Conservation (phyloP, 2,888 invertebrate species). For the Pycnomerus fuliginosus region DNA sequence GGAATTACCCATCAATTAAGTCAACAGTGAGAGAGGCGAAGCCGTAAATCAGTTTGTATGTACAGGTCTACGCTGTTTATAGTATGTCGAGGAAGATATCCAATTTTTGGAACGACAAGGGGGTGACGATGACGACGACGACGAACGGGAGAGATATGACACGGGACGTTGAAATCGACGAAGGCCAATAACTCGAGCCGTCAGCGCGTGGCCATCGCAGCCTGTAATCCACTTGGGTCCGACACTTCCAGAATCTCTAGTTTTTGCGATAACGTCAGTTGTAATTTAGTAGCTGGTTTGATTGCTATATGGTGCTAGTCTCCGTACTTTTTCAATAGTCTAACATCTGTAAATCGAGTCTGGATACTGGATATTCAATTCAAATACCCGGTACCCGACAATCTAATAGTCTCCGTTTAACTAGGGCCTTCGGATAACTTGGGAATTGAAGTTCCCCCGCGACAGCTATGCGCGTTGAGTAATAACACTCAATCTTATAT, state of each 20-base stretch:
- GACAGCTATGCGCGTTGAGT: slow-evolving; percentile 28
- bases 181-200: slow-evolving; percentile 49
- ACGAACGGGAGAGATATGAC: slow-evolving; percentile 44
- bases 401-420: slow-evolving; percentile 28
- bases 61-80: slow-evolving; percentile 37
- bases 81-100: slow-evolving; percentile 40
- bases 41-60: slow-evolving; percentile 30
- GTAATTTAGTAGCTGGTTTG: slow-evolving; percentile 50
- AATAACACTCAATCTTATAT: slow-evolving; percentile 35
- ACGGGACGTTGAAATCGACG: slow-evolving; percentile 47
- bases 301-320: slow-evolving; percentile 47
- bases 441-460: slow-evolving; percentile 28
- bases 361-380: slow-evolving; percentile 22
- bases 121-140: slow-evolving; percentile 32
- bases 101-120: slow-evolving; percentile 37
- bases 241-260: slow-evolving; percentile 47
- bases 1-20: too few relatives aligned
- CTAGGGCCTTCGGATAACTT: slow-evolving; percentile 29
- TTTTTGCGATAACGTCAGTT: slow-evolving; percentile 51
- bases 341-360: slow-evolving; percentile 23
- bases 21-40: slow-evolving; percentile 13
- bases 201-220: slow-evolving; percentile 45
- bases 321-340: slow-evolving; percentile 41
- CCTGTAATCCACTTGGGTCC: slow-evolving; percentile 50
- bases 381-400: slow-evolving; percentile 16